Evolutionary conservation across 2,113 vertebrate genomes (phyloP).

Genomic region (Oreotragus oreotragus): DNA sequence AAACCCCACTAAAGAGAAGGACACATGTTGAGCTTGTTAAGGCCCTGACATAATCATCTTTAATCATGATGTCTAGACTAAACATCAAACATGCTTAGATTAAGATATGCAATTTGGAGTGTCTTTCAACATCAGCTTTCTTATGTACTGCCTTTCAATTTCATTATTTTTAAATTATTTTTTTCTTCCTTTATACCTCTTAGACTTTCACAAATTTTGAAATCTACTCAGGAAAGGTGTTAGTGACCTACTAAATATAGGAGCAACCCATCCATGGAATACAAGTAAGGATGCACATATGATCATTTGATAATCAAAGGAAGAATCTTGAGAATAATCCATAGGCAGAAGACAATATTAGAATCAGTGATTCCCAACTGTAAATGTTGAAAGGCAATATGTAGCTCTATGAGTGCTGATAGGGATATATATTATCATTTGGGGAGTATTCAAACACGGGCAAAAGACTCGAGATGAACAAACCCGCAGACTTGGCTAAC

Average conservation of each 20-base stretch:
- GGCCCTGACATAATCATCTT: conserved; percentile 67
- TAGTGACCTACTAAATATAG: neutral
- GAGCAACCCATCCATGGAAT: neutral
- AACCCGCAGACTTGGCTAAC: neutral
- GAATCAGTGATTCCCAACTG: neutral
- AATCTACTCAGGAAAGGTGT: neutral
- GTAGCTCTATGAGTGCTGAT: neutral
- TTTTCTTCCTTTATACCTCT: conserved; percentile 2
- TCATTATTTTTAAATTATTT: conserved; percentile 46
- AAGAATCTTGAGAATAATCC: neutral
- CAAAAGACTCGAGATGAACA: neutral
- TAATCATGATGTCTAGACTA: conserved; percentile 64
- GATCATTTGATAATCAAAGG: neutral
- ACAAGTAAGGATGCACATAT: neutral
- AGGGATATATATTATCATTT: neutral
- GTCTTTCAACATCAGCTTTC: conserved; percentile 7
- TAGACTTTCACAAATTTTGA: neutral
- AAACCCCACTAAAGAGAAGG: conserved; percentile 56
- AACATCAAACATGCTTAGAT: conserved; percentile 52
- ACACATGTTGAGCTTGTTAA: conserved; percentile 54
- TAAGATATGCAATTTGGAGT: conserved; percentile 27
- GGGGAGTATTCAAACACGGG: neutral
- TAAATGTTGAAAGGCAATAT: neutral
- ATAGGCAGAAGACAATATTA: neutral
- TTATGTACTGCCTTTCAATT: neutral